phyloP scores from a whole-genome alignment of 2,888 invertebrate genomes.

The Volucella zonaria region DNA sequence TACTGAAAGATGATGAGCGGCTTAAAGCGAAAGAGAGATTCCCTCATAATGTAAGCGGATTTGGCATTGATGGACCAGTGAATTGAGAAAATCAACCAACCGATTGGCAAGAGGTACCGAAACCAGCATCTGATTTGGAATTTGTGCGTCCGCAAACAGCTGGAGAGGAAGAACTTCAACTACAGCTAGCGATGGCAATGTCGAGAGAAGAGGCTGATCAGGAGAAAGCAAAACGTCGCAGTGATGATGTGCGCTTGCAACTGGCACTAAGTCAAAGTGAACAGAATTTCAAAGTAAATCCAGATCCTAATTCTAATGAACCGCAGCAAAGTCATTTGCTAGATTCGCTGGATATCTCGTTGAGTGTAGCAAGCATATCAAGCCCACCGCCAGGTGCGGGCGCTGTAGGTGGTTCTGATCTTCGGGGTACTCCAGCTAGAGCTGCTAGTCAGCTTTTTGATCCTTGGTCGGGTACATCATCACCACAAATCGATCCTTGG shows the following conservation, averaged over 20 bases:
- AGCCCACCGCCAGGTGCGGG: constrained; percentile 82
- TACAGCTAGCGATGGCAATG: constrained; percentile 99
- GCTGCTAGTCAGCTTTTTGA: constrained; percentile 84
- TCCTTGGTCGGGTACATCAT: constrained; percentile 82
- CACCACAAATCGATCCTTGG: constrained; percentile 82
- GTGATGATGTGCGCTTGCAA: constrained; percentile 97
- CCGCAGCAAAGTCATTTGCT: constrained; percentile 88
- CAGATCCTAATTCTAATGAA: constrained; percentile 76
- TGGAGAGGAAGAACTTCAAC: constrained; percentile 98
- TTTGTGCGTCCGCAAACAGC: constrained; percentile 97
- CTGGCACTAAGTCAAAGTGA: constrained; percentile 97
- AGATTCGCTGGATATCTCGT: constrained; percentile 91
- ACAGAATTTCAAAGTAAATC: constrained; percentile 89
- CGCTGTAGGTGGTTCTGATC: constrained; percentile 84
- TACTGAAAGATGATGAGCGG: constrained; percentile 98
- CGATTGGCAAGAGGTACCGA: constrained; percentile 81
- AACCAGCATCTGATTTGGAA: constrained; percentile 88
- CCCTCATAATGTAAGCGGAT: constrained; percentile 92
- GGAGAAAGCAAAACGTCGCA: constrained; percentile 95
- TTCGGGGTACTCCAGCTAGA: constrained; percentile 87
- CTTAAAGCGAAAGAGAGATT: constrained; percentile 98
- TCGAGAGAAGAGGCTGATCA: constrained; percentile 99
- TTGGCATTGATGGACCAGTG: constrained; percentile 91
- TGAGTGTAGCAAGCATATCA: constrained; percentile 86
- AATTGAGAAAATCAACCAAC: constrained; percentile 82